A percentile compares a stretch with the other conserved stretches of the same genome.
phyloP scores from a whole-genome alignment of 2,797 vertebrate genomes.

The Scleropages formosus region DNA sequence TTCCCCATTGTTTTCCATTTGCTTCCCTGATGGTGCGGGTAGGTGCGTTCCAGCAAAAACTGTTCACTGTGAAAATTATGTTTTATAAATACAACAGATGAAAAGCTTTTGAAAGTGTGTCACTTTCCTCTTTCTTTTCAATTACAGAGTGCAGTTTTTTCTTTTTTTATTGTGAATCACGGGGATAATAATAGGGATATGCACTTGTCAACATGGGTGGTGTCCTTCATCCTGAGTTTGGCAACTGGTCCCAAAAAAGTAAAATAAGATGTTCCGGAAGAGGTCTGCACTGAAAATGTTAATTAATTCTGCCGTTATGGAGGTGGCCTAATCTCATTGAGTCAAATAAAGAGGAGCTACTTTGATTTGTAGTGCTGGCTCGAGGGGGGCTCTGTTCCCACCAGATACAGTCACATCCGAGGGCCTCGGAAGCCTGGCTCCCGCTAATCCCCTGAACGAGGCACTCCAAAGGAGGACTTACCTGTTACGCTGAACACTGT shows the following conservation, averaged over 20 bases:
- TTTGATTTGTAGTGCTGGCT: conserved; percentile 43
- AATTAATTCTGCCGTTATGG: conserved; percentile 40
- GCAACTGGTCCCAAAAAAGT: background rate
- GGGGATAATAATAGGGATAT: background rate
- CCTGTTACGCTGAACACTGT: conserved; percentile 40
- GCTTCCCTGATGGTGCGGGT: conserved; percentile 28
- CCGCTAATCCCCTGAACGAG: conserved; percentile 43
- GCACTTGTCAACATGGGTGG: background rate
- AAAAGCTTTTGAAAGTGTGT: conserved; percentile 11
- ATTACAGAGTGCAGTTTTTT: background rate
- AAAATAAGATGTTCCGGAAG: conserved; percentile 1
- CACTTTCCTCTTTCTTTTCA: conserved; percentile 5
- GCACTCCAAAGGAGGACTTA: conserved; percentile 45
- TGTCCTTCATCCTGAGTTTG: background rate
- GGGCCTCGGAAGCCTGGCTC: conserved; percentile 32
- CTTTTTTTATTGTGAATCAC: background rate
- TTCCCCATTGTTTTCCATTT: conserved; percentile 6
- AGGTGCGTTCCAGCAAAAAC: too few species aligned
- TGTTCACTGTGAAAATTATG: conserved; percentile 23
- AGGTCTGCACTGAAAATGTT: conserved; percentile 42
- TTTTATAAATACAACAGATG: conserved; percentile 17
- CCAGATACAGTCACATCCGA: conserved; percentile 44
- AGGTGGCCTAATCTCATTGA: conserved; percentile 44
- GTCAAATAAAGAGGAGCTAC: conserved; percentile 42
- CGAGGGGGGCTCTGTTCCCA: conserved; percentile 44